Evolutionary conservation across 2,113 vertebrate species (phyloP).

Genomic region (Cyanoliseus patagonus): DNA sequence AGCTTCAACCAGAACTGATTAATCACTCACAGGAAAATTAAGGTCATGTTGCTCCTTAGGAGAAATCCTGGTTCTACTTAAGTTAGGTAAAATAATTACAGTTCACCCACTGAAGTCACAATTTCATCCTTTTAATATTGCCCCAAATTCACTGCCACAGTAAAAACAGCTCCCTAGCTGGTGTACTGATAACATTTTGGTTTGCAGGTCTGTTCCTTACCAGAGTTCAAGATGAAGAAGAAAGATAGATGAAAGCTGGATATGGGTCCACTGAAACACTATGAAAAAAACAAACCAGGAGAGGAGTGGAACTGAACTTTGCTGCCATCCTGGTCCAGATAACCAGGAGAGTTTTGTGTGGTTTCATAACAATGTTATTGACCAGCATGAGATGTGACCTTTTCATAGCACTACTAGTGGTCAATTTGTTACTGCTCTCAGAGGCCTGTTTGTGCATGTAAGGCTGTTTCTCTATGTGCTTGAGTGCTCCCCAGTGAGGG

Average conservation of each 20-base stretch:
- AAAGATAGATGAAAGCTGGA: not conserved
- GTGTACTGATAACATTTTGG: not conserved
- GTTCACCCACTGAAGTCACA: not conserved
- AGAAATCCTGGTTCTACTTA: not conserved
- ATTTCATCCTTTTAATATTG: not conserved
- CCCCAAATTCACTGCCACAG: not conserved
- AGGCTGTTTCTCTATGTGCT: not conserved
- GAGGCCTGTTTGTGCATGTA: not conserved
- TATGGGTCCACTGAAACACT: not conserved
- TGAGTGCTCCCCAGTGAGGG: not conserved
- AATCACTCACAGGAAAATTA: not conserved
- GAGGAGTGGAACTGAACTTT: not conserved
- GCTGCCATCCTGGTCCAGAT: not conserved
- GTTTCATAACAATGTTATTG: slow-evolving; percentile 30
- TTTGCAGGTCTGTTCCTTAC: not conserved
- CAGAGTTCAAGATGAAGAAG: not conserved
- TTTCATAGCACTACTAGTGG: not conserved
- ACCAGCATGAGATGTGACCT: not conserved
- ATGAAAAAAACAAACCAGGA: not conserved
- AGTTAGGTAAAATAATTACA: not conserved
- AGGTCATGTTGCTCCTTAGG: not conserved
- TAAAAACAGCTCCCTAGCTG: not conserved
- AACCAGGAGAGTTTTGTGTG: not conserved
- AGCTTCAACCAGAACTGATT: too few relatives aligned
- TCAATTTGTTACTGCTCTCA: not conserved